Conservation (phyloP, 2,113 vertebrate species). For the Hucho hucho region DNA sequence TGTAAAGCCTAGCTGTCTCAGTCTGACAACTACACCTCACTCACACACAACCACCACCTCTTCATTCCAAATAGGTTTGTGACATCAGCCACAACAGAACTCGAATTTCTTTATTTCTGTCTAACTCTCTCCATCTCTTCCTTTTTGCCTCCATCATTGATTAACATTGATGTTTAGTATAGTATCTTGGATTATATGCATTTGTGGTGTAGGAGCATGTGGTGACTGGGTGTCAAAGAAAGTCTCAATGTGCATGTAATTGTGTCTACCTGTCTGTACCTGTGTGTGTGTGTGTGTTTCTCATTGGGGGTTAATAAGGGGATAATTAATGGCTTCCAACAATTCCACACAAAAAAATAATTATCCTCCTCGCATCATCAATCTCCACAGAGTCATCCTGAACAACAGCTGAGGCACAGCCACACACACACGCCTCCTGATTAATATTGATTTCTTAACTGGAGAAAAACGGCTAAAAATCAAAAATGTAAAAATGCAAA, state of each 20-base stretch:
- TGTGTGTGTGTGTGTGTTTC: conserved; percentile 6
- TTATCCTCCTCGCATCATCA: conserved; percentile 29
- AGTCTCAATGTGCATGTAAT: neutral
- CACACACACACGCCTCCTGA: conserved; percentile 12
- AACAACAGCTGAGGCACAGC: conserved; percentile 14
- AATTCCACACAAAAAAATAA: conserved; percentile 31
- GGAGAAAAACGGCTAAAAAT: neutral
- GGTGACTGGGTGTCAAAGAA: neutral
- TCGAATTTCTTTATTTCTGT: neutral
- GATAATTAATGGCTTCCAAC: conserved; percentile 34
- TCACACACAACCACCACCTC: neutral
- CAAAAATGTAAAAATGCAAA: too few species aligned
- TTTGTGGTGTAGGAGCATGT: conserved; percentile 5
- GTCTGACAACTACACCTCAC: too few species aligned
- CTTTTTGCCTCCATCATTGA: neutral
- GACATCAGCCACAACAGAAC: too few species aligned
- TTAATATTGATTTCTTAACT: conserved; percentile 19
- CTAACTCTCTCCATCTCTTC: neutral
- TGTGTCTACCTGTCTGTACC: conserved; percentile 8
- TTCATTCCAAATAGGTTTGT: too few species aligned
- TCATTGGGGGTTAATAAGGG: conserved; percentile 21
- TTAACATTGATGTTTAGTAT: neutral
- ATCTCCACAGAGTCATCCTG: conserved; percentile 15
- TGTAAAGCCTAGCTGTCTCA: conserved; percentile 15
- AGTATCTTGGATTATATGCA: neutral